These are phyloP conservation scores for Rhodinocichla rosea DNA, from an alignment of 2,113 vertebrate genomes.

Conservation along the genomic window DNA sequence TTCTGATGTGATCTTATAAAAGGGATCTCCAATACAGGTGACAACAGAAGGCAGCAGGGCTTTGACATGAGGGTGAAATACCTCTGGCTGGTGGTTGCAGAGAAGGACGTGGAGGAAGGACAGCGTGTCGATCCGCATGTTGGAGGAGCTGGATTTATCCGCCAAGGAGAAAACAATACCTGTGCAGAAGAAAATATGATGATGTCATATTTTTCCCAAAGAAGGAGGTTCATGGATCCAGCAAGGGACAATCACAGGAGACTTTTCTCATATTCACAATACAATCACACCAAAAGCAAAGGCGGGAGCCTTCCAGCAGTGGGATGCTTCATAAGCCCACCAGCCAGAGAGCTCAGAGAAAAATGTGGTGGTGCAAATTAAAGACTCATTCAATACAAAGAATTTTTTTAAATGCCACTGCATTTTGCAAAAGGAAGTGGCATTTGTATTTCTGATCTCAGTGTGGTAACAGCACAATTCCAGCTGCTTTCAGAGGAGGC, in stretches of 20 bases:
- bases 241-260: not conserved
- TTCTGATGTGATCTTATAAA: constrained; percentile 91
- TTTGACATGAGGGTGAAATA: constrained; percentile 86
- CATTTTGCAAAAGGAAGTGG: not conserved
- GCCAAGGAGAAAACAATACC: constrained; percentile 87
- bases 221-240: not conserved
- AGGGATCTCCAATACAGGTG: constrained; percentile 83
- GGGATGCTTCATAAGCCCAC: not conserved
- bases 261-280: not conserved
- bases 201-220: not conserved
- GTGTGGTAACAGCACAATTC: not conserved
- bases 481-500: not conserved
- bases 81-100: constrained; percentile 80
- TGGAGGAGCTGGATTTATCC: constrained; percentile 88
- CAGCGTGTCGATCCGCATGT: constrained; percentile 88
- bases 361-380: not conserved
- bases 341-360: not conserved
- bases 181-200: constrained; percentile 9
- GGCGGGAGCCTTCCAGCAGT: not conserved
- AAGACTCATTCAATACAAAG: not conserved
- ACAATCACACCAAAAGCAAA: not conserved
- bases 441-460: not conserved
- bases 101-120: constrained; percentile 87
- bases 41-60: constrained; percentile 81
- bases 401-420: not conserved